Base-by-base conservation (phyloP, 1,140 invertebrate genomes). In the Brachystomella parvula region DNA sequence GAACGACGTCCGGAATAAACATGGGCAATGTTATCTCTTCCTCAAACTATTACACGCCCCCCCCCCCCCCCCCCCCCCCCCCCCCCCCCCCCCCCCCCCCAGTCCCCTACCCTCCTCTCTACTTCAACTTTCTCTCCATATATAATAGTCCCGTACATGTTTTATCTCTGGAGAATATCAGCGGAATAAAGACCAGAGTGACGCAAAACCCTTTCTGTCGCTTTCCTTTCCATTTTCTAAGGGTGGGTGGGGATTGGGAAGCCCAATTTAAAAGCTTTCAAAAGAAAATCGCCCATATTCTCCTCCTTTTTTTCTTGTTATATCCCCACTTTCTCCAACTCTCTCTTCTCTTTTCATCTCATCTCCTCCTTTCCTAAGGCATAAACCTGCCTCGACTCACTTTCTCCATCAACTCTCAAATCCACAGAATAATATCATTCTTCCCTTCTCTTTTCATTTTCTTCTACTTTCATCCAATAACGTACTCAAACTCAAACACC, bases 361-460 rank as follows among this genome's bases (percentile, higher is more conserved):
- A 15, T 26, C 49, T 24, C 49, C 12, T 24, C n/a, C n/a, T n/a
- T n/a, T n/a, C n/a, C n/a, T n/a, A n/a, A n/a, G n/a, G n/a, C n/a
- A n/a, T n/a, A n/a, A n/a, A n/a, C n/a, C n/a, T n/a, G n/a, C n/a
- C n/a, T n/a, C n/a, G n/a, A n/a, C n/a, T n/a, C n/a, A n/a, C 49
- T 53, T 53, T 53, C 49, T 53, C 49, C 49, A 53, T 53, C 49
- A 53, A 53, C 49, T 53, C 24, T 24, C 49, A 53, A 53, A 53
- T 53, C 49, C 49, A 53, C 6, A 26, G 49, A 53, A 53, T 53
- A 53, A 53, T 53, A 53, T 53, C 49, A 15, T 24, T 6, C 6
- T 19, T 9, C 35, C 19, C 35, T 19, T 19, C 19, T 39, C 6
- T 39, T 19, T 39, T 39, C 35, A 39, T 39, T 6, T 39, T 3